Conservation (phyloP, 2,888 invertebrate genomes). For the Leucophora obtusa region DNA sequence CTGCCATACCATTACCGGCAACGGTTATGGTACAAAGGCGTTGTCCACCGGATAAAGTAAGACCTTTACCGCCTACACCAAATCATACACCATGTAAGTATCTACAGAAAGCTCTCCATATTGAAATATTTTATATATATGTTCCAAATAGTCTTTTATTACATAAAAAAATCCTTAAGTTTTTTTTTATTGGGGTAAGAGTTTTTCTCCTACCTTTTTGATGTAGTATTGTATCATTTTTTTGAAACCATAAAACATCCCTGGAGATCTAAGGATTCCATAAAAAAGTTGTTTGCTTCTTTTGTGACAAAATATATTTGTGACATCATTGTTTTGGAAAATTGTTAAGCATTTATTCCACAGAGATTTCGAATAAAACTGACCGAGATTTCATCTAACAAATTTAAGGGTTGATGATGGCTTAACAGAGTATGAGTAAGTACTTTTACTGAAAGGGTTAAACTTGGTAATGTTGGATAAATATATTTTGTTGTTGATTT, state of each 20-base stretch:
- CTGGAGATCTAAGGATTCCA: slow-evolving; percentile 34
- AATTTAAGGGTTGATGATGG: slow-evolving; percentile 44
- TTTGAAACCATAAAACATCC: slow-evolving; percentile 51
- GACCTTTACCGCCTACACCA: slow-evolving; percentile 86
- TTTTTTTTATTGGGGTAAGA: background rate
- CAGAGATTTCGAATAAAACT: slow-evolving; percentile 50
- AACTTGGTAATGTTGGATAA: slow-evolving; percentile 2
- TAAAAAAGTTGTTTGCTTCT: slow-evolving; percentile 1
- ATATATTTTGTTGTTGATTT: background rate
- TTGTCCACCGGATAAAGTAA: slow-evolving; percentile 88
- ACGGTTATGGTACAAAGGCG: slow-evolving; percentile 87
- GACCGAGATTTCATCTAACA: slow-evolving; percentile 60
- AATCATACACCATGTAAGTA: slow-evolving; percentile 79
- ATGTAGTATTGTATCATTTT: slow-evolving; percentile 10
- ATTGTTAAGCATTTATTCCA: slow-evolving; percentile 14
- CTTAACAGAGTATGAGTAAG: background rate
- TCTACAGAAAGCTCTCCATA: background rate
- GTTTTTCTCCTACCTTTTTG: slow-evolving; percentile 5
- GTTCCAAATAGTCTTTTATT: too few relatives aligned
- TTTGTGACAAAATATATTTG: background rate
- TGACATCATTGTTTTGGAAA: slow-evolving; percentile 41
- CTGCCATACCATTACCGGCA: slow-evolving; percentile 89
- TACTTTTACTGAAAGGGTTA: slow-evolving; percentile 27
- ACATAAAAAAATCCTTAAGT: too few relatives aligned
- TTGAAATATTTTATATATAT: background rate